phyloP scores from a whole-genome alignment of 2,797 vertebrate genomes.

The Danionella dracula region DNA sequence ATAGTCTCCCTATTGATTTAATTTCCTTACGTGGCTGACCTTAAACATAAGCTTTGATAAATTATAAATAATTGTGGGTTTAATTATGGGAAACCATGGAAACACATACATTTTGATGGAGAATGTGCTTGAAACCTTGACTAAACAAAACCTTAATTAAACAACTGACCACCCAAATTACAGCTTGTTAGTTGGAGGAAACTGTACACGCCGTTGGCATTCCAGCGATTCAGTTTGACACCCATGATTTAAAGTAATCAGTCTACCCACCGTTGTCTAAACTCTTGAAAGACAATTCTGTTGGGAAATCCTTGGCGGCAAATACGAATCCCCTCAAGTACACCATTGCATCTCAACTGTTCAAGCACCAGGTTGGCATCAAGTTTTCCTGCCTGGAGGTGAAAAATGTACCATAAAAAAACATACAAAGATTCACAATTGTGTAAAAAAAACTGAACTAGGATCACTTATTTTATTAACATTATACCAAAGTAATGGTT shows the following conservation, averaged over 20 bases:
- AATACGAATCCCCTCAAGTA: constrained; percentile 93
- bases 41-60: too few relatives aligned
- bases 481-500: neutral
- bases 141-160: too few relatives aligned
- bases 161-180: too few relatives aligned
- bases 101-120: too few relatives aligned
- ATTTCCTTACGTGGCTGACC: too few relatives aligned
- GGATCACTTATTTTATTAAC: neutral
- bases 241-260: too few relatives aligned
- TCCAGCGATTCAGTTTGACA: neutral
- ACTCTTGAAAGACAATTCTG: constrained; percentile 95
- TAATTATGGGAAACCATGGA: too few relatives aligned
- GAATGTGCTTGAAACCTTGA: too few relatives aligned
- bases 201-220: too few relatives aligned
- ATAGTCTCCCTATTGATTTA: too few relatives aligned
- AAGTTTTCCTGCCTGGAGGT: constrained; percentile 83
- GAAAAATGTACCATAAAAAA: neutral
- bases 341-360: constrained; percentile 92
- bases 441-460: neutral
- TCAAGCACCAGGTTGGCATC: constrained; percentile 90
- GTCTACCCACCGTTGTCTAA: constrained; percentile 82
- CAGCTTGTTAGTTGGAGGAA: neutral
- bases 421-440: neutral
- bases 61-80: too few relatives aligned
- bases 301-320: constrained; percentile 95